These are phyloP conservation scores for Oligia strigilis DNA, from an alignment of 2,888 invertebrate genomes.

Conservation along the genomic window DNA sequence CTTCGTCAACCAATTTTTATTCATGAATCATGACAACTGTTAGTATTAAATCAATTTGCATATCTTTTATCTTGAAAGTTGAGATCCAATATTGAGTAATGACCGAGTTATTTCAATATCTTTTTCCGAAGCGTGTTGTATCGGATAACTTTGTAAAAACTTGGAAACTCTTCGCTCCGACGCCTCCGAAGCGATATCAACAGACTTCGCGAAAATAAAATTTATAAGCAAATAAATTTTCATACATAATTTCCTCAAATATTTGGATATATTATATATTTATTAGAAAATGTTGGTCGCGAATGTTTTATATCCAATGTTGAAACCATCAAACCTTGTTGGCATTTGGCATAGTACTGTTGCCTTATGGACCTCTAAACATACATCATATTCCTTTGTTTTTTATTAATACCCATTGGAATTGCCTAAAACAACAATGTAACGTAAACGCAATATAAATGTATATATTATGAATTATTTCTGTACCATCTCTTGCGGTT, in stretches of 20 bases:
- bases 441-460: conserved; percentile 23
- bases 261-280: conserved; percentile 12
- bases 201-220: conserved; percentile 39
- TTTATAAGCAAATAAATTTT: conserved; percentile 47
- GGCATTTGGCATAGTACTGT: conserved; percentile 1
- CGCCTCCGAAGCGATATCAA: conserved; percentile 50
- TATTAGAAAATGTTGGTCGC: conserved; percentile 8
- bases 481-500: conserved; percentile 2
- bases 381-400: conserved; percentile 24
- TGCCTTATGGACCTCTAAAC: conserved; percentile 1
- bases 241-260: conserved; percentile 41
- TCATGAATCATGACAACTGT: conserved; percentile 32
- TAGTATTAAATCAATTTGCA: conserved; percentile 41
- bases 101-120: conserved; percentile 57
- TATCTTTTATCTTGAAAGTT: conserved; percentile 41
- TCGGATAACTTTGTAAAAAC: conserved; percentile 57
- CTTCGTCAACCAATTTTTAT: neutral
- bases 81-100: conserved; percentile 46
- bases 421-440: conserved; percentile 21
- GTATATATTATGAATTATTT: conserved; percentile 11
- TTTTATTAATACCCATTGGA: conserved; percentile 14
- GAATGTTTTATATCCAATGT: conserved; percentile 7
- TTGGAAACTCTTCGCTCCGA: conserved; percentile 50
- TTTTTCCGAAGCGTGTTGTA: conserved; percentile 54
- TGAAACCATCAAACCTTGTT: conserved; percentile 3